Percentiles rank a stretch among this genome's conserved stretches.
phyloP scores from a whole-genome alignment of 2,888 invertebrate species.

The Thumatha senex region DNA sequence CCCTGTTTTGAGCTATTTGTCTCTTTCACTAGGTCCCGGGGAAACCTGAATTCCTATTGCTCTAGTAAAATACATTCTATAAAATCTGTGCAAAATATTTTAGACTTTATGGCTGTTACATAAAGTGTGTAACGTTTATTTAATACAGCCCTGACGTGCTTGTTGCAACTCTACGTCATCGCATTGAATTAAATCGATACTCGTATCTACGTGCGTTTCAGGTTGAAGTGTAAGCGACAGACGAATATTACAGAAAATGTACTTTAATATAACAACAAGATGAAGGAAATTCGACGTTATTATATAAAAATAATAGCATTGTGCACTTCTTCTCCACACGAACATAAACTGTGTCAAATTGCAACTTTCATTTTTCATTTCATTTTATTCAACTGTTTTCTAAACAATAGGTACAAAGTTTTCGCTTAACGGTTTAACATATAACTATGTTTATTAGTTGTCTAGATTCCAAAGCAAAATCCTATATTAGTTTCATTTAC shows the following conservation, averaged over 20 bases:
- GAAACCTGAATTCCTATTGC: slow-evolving; percentile 62
- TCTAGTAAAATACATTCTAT: slow-evolving; percentile 42
- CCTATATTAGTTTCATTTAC: no score
- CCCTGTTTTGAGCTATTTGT: slow-evolving; percentile 56
- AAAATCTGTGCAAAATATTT: slow-evolving; percentile 40
- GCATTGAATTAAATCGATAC: slow-evolving; percentile 41
- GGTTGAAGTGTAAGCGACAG: slow-evolving; percentile 27
- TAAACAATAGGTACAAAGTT: no score
- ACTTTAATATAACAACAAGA: slow-evolving; percentile 1
- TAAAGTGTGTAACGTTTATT: slow-evolving; percentile 32
- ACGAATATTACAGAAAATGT: background rate
- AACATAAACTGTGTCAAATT: no score
- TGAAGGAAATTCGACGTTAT: no score
- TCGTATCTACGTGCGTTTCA: slow-evolving; percentile 21
- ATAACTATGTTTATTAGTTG: no score
- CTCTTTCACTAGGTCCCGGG: slow-evolving; percentile 67
- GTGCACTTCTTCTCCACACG: no score
- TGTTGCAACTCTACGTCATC: slow-evolving; percentile 40
- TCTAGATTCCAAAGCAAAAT: no score
- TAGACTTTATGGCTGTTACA: slow-evolving; percentile 45
- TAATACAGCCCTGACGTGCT: slow-evolving; percentile 34
- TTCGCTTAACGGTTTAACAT: no score
- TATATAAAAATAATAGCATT: no score
- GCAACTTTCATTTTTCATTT: no score
- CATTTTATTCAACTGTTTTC: no score